Base-by-base conservation (phyloP, 2,797 vertebrate genomes). In the Oreonectes daqikongensis region DNA sequence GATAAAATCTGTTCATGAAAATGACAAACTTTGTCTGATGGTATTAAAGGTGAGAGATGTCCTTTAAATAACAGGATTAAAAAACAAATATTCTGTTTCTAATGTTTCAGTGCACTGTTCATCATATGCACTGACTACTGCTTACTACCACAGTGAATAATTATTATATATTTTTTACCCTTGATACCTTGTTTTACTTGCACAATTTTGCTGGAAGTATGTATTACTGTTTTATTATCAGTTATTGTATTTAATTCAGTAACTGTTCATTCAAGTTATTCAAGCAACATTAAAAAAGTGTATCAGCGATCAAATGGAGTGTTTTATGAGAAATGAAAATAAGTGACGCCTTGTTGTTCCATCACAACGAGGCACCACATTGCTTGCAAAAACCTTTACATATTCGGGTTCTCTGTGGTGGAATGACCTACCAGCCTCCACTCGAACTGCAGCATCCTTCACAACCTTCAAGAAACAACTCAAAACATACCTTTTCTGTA, bases 251-350 rank as follows among this genome's bases (percentile, higher is more conserved):
- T 42, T 42, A 2, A 35, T 15, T 12, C 3, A 42, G 12, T 42
- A 42, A 42, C 12, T 42, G 9, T 20, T 44, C 9, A 28, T 71
- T 40, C 42, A 57, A 30, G 50, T 67, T 24, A 48, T 46, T 22
- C 63, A 48, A 67, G 64, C 64, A 46, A 75, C 73, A 67, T 59
- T 46, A 75, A 63, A 48, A 72, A 57, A 28, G n/a, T 30, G 48
- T 17, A 52, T 52, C 32, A 10, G 44, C 32, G 24, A 40, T 9
- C n/a, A 20, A 3, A 7, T 53, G 10, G 42, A 63, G 5, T 44
- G 40, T 20, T 3, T 35, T 67, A 10, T 32, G 32, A 32, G 10
- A n/a, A n/a, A n/a, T n/a, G n/a, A n/a, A n/a, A n/a, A n/a, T n/a
- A n/a, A n/a, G n/a, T n/a, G n/a, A n/a, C n/a, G n/a, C n/a, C n/a